Conservation (phyloP, 2,888 invertebrate species). For the Agelastica alni region DNA sequence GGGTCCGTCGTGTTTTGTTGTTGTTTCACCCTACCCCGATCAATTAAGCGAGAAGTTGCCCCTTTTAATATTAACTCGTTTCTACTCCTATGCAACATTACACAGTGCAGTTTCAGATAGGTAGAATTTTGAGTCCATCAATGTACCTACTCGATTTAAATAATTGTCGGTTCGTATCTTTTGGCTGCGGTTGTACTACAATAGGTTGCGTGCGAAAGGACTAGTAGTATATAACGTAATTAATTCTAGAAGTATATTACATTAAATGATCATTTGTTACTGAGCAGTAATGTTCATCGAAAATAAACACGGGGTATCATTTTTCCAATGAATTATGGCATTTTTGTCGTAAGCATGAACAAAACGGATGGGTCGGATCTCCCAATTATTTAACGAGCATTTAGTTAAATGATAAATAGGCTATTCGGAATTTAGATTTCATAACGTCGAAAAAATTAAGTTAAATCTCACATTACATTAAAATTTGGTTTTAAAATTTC, state of each 20-base stretch:
- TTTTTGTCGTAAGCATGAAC: conserved; percentile 21
- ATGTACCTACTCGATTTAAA: too few species aligned
- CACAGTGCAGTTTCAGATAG: too few species aligned
- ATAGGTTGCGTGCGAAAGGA: conserved; percentile 33
- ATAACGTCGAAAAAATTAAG: too few species aligned
- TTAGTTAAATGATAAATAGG: too few species aligned
- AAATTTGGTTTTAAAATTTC: too few species aligned
- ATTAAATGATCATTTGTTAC: conserved; percentile 33
- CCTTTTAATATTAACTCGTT: too few species aligned
- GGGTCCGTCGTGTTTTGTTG: background rate
- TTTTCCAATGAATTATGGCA: conserved; percentile 31
- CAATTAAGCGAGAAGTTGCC: too few species aligned
- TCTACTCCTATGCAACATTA: too few species aligned
- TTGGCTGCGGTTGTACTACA: conserved; percentile 3
- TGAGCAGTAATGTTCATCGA: conserved; percentile 26
- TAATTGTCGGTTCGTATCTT: conserved; percentile 6
- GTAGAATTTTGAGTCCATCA: too few species aligned
- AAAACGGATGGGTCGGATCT: background rate
- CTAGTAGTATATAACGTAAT: conserved; percentile 30
- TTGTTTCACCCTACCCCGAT: background rate
- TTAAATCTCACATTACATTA: too few species aligned
- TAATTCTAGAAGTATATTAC: conserved; percentile 37
- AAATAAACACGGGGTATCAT: conserved; percentile 31
- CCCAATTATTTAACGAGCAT: too few species aligned
- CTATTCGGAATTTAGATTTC: too few species aligned